phyloP scores from a whole-genome alignment of 2,113 vertebrate genomes.

The Platysternon megacephalum region DNA sequence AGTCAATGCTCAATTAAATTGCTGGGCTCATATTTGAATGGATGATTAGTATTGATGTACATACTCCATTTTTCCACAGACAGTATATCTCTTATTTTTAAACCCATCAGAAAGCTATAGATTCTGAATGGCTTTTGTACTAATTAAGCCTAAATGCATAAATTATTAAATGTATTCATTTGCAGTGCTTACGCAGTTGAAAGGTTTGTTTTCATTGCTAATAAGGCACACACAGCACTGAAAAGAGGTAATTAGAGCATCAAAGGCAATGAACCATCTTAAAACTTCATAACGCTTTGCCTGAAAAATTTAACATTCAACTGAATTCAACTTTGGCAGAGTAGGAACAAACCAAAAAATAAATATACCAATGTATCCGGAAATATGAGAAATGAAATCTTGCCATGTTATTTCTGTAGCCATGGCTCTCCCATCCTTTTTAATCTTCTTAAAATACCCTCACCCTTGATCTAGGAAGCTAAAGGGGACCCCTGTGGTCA shows the following conservation, averaged over 20 bases:
- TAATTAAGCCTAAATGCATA: conserved; percentile 50
- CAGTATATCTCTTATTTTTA: neutral
- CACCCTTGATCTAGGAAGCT: neutral
- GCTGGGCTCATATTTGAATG: neutral
- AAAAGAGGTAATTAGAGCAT: conserved; percentile 75
- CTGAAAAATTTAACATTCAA: conserved; percentile 45
- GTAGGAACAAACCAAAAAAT: neutral
- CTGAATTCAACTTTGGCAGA: neutral
- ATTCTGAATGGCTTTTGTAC: conserved; percentile 38
- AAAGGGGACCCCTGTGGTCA: neutral
- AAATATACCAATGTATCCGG: neutral
- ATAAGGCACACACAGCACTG: conserved; percentile 47
- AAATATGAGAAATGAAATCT: neutral
- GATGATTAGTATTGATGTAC: neutral
- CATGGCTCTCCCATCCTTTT: neutral
- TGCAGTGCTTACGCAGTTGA: conserved; percentile 48
- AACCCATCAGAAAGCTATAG: conserved; percentile 37
- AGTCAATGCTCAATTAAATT: neutral
- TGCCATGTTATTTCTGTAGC: neutral
- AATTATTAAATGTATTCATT: conserved; percentile 72
- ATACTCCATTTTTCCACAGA: conserved; percentile 1
- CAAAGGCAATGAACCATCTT: conserved; percentile 72
- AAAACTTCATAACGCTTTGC: conserved; percentile 54
- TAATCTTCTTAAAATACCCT: neutral
- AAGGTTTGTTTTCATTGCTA: conserved; percentile 66